Evolutionary conservation across 2,797 vertebrate genomes (phyloP), one percentile per base, ranked within the genome.

Genomic region (Chaenodraco wilsoni): DNA sequence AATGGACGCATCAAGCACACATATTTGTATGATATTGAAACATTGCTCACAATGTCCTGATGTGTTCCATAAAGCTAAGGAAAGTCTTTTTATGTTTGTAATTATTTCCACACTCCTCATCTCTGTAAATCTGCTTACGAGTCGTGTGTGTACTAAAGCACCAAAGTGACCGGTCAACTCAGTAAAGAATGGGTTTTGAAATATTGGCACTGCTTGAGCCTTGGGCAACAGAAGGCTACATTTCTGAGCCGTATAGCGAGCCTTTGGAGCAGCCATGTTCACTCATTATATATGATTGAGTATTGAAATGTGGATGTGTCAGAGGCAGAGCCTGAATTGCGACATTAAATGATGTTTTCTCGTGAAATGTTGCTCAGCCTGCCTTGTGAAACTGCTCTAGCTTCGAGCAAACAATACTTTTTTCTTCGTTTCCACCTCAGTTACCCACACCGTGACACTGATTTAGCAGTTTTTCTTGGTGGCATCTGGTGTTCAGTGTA

Each of bases 401-500:
- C 46, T 64, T 57, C 40, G 54, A 33, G 49, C 33, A 65, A 65
- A 81, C 49, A 60, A 61, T 21, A 61, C 19, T 37, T 67, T 75
- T 76, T 31, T 40, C 23, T 74, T 40, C 59, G 51, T 41, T 46
- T 81, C 19, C 50, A 73, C 60, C 61, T 72, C 67, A 14, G 50
- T 63, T 52, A 15, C 61, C 40, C 11, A 45, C 52, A 33, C 15
- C 11, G 27, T 40, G 56, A 59, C 59, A 81, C 74, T 76, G 79
- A 84, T 74, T 71, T 80, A 79, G 56, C 69, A 43, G 57, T 78
- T 84, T 83, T 15, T 79, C 49, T 58, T 5, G 52, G 74, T 62
- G 62, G 68, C 79, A 87, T 87, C 79, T 87, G 87, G 62, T 81
- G 70, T 72, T 84, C 58, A 40, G 52, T 68, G 51, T 66, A 46